Evolutionary conservation across 2,113 vertebrate genomes (phyloP).

Genomic region (Gnathonemus longibarbis): DNA sequence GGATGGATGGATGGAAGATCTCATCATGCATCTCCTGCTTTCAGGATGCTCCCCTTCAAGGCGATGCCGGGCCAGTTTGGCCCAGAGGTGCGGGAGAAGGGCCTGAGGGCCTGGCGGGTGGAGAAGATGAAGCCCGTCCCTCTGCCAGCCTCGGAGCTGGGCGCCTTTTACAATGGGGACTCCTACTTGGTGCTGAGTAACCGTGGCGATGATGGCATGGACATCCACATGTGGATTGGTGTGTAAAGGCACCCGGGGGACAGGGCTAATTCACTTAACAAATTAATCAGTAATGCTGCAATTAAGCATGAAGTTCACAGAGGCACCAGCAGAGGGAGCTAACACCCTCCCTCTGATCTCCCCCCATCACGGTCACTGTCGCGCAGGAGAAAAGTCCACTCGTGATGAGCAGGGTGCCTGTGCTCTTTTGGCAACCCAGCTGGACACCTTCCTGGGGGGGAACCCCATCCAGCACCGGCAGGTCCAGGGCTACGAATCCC

Average conservation of each 20-base stretch:
- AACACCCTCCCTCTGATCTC: not conserved
- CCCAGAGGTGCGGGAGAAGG: conserved; percentile 43
- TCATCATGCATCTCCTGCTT: not conserved
- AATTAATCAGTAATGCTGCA: not conserved
- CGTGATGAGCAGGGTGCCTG: conserved; percentile 87
- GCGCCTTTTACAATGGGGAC: conserved; percentile 77
- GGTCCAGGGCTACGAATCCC: conserved; percentile 80
- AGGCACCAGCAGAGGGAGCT: not conserved
- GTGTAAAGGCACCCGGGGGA: conserved; percentile 26
- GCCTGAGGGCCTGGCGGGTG: conserved; percentile 71
- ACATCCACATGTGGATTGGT: conserved; percentile 87
- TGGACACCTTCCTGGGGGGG: conserved; percentile 87
- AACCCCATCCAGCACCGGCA: conserved; percentile 85
- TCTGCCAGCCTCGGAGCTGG: conserved; percentile 50
- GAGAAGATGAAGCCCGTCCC: conserved; percentile 77
- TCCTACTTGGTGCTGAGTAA: conserved; percentile 78
- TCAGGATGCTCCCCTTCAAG: conserved; percentile 58
- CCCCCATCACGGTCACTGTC: not conserved
- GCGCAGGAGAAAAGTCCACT: conserved; percentile 77
- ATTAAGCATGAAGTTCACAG: not conserved
- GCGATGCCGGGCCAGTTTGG: conserved; percentile 56
- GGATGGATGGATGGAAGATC: not conserved
- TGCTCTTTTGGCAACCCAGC: conserved; percentile 83
- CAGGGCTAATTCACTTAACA: not conserved
- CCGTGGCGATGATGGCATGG: conserved; percentile 51